Evolutionary conservation across 2,113 vertebrate species (phyloP).

Genomic region (Rafetus swinhoei): DNA sequence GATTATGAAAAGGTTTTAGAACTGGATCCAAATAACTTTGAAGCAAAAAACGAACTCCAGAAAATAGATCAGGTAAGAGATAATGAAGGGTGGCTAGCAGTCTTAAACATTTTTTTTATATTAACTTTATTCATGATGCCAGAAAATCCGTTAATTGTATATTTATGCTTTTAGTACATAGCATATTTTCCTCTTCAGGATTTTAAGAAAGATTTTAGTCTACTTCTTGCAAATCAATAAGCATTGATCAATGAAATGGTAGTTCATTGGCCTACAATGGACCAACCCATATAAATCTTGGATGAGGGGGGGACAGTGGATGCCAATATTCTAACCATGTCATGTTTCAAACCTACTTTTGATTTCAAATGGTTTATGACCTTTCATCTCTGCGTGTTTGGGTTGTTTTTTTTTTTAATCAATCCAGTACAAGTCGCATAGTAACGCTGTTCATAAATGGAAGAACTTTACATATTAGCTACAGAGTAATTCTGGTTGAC

Average conservation of each 20-base stretch:
- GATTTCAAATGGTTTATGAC: background rate
- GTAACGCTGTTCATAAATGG: accelerated
- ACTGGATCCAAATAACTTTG: constrained; percentile 88
- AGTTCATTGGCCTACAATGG: background rate
- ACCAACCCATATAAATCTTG: background rate
- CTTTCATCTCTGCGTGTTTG: background rate
- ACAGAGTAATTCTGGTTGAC: background rate
- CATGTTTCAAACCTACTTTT: background rate
- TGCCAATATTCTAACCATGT: background rate
- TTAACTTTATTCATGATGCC: background rate
- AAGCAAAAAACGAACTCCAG: constrained; percentile 89
- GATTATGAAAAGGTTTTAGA: constrained; percentile 93
- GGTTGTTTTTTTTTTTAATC: background rate
- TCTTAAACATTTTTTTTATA: background rate
- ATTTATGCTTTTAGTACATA: background rate
- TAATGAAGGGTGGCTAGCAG: background rate
- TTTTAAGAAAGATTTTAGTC: background rate
- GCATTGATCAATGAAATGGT: background rate
- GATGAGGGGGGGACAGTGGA: background rate
- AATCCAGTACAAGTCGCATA: background rate
- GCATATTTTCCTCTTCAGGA: background rate
- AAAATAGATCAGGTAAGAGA: constrained; percentile 86
- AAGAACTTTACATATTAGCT: accelerated
- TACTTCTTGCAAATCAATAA: background rate
- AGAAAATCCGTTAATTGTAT: background rate